A percentile compares a stretch with the other conserved stretches of the same genome.
phyloP scores from a whole-genome alignment of 2,888 invertebrate species.

The Oxytorus armatus region DNA sequence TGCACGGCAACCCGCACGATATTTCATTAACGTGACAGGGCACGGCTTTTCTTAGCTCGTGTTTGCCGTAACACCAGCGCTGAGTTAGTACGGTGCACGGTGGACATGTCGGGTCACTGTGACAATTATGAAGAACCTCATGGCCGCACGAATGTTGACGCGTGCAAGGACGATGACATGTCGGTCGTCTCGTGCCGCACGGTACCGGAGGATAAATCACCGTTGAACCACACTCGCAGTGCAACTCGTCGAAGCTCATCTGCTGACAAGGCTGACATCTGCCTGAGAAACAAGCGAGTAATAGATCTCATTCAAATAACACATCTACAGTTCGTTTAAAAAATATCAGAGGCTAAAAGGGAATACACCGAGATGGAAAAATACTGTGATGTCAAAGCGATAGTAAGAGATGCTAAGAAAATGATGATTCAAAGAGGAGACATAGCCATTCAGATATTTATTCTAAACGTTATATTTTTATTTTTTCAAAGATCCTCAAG shows the following conservation, averaged over 20 bases:
- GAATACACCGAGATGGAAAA: too few relatives aligned
- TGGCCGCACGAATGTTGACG: slow-evolving; percentile 92
- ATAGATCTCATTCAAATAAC: too few relatives aligned
- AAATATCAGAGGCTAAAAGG: too few relatives aligned
- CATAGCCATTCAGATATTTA: too few relatives aligned
- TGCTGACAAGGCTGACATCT: slow-evolving; percentile 81
- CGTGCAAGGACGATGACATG: slow-evolving; percentile 91
- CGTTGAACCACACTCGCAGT: slow-evolving; percentile 95
- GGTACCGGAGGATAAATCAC: slow-evolving; percentile 96
- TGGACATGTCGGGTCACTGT: slow-evolving; percentile 90
- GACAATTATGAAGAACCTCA: slow-evolving; percentile 93
- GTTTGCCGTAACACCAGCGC: slow-evolving; percentile 92
- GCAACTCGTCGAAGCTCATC: slow-evolving; percentile 92
- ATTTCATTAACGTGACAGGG: slow-evolving; percentile 94
- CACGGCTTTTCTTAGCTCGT: slow-evolving; percentile 94
- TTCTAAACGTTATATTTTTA: too few relatives aligned
- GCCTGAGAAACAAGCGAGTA: too few relatives aligned
- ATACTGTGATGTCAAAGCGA: too few relatives aligned
- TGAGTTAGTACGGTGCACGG: slow-evolving; percentile 95
- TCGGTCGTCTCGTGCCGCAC: slow-evolving; percentile 95
- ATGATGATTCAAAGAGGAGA: too few relatives aligned
- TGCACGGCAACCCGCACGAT: slow-evolving; percentile 96
- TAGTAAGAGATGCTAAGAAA: too few relatives aligned
- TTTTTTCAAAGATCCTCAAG: too few relatives aligned
- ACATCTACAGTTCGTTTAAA: too few relatives aligned